Conservation (phyloP, 2,797 vertebrate genomes). For the Halcyon chelicuti region DNA sequence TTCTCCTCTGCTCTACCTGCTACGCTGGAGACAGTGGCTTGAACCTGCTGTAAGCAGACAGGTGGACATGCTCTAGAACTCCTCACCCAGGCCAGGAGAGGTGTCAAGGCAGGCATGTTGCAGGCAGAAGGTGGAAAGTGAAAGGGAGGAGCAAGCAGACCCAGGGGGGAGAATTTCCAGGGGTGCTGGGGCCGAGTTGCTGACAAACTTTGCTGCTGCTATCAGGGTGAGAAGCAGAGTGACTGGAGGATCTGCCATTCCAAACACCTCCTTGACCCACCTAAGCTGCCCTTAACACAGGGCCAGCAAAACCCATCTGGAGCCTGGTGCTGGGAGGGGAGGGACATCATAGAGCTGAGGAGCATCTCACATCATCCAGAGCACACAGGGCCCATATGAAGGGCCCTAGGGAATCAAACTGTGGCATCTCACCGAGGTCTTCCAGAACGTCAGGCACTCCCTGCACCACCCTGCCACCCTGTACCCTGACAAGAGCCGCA, state of each 20-base stretch:
- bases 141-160: background rate
- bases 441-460: background rate
- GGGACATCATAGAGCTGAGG: background rate
- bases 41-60: background rate
- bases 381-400: fast-evolving
- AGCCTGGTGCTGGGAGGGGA: background rate
- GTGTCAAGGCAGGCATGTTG: background rate
- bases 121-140: background rate
- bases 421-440: background rate
- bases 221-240: background rate
- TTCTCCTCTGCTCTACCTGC: background rate
- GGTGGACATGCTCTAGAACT: background rate
- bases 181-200: background rate
- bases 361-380: background rate
- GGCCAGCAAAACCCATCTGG: fast-evolving
- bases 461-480: background rate
- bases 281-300: background rate
- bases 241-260: background rate
- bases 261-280: background rate
- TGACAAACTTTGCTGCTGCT: background rate
- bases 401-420: background rate
- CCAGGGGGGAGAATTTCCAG: background rate
- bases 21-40: background rate
- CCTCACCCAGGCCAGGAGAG: background rate
- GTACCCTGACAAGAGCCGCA: fast-evolving